Evolutionary conservation across 2,797 vertebrate genomes (phyloP).

Genomic region (Crocodylus rhombifer): DNA sequence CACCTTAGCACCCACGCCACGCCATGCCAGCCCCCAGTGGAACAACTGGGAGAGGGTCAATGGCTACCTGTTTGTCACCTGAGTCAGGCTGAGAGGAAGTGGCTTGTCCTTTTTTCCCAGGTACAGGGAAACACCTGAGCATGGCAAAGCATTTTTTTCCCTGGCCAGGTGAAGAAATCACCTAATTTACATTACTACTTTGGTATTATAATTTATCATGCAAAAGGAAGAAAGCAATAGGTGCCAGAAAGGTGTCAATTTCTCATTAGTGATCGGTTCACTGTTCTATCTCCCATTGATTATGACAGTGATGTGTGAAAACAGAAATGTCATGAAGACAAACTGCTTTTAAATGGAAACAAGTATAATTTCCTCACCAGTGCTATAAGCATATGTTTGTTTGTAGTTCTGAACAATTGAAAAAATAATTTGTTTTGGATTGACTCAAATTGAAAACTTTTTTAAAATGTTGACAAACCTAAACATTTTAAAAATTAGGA

Average conservation of each 20-base stretch:
- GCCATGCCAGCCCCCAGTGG: too few relatives aligned
- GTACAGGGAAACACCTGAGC: neutral
- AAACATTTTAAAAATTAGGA: neutral
- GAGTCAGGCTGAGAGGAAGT: neutral
- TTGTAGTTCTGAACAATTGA: neutral
- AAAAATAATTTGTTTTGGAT: neutral
- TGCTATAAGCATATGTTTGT: neutral
- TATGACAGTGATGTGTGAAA: neutral
- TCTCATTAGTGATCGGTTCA: neutral
- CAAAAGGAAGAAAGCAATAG: neutral
- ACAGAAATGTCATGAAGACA: neutral
- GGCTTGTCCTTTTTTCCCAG: neutral
- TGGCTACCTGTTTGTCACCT: neutral
- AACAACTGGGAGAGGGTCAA: neutral
- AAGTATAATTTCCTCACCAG: neutral
- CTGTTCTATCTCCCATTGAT: neutral
- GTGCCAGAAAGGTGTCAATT: neutral
- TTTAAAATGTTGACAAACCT: neutral
- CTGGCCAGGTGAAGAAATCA: neutral
- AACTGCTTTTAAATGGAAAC: neutral
- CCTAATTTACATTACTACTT: neutral
- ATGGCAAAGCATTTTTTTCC: neutral
- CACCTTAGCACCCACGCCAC: too few relatives aligned
- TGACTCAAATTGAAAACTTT: neutral
- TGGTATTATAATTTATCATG: neutral